These are phyloP conservation scores for Hystrix brachyura DNA, from an alignment of 2,113 vertebrate species.

Conservation along the genomic window DNA sequence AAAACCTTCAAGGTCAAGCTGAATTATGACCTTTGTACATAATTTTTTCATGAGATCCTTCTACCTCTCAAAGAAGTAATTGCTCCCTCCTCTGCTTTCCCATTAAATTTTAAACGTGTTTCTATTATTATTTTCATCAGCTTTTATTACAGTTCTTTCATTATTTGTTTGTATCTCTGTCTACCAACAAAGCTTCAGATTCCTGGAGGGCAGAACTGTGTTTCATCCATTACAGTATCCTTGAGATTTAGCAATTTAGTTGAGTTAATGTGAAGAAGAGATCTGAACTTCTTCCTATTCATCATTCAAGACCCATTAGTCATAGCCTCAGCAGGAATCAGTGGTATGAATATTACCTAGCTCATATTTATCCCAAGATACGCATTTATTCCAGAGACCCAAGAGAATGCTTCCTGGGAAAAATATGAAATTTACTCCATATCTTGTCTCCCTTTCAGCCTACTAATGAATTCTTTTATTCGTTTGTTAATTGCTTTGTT, in stretches of 20 bases:
- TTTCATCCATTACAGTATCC: conserved; percentile 23
- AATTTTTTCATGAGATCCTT: conserved; percentile 48
- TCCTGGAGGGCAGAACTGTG: background rate
- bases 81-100: background rate
- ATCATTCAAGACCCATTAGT: background rate
- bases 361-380: background rate
- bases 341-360: background rate
- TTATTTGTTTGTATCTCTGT: conserved; percentile 48
- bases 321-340: background rate
- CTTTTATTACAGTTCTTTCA: conserved; percentile 14
- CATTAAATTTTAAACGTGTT: conserved; percentile 42
- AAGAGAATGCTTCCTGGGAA: background rate
- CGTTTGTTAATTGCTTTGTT: background rate
- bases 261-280: conserved; percentile 35
- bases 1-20: conserved; percentile 43
- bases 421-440: background rate
- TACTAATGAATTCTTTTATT: background rate
- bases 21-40: background rate
- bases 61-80: conserved; percentile 2
- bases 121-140: conserved; percentile 45
- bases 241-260: conserved; percentile 28
- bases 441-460: background rate
- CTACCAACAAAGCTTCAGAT: background rate
- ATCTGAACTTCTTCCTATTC: background rate
- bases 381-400: background rate